Conservation (phyloP, 2,113 vertebrate genomes). For the Rousettus leschenaultii region DNA sequence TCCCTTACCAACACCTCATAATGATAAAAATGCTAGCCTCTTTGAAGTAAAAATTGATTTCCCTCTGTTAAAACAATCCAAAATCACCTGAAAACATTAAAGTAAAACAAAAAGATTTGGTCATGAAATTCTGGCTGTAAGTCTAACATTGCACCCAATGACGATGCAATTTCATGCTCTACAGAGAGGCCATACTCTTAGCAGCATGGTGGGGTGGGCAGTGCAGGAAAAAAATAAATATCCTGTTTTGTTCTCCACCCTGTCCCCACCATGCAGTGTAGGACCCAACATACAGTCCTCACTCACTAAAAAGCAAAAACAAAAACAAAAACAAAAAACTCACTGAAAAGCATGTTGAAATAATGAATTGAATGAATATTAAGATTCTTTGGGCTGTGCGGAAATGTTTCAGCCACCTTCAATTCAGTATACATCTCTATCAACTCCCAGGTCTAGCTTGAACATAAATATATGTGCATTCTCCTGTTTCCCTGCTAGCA, state of each 20-base stretch:
- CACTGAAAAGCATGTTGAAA: neutral
- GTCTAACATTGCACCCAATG: neutral
- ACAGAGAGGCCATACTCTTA: neutral
- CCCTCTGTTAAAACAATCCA: neutral
- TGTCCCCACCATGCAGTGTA: neutral
- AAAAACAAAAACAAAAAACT: neutral
- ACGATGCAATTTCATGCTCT: neutral
- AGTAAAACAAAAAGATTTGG: neutral
- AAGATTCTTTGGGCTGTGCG: neutral
- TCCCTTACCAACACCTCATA: too few species aligned
- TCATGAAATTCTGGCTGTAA: neutral
- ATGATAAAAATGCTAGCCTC: neutral
- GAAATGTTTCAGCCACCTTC: neutral
- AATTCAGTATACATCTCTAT: neutral
- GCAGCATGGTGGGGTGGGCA: rapidly evolving
- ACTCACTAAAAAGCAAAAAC: neutral
- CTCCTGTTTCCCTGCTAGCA: neutral
- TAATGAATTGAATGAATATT: neutral
- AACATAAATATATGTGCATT: neutral
- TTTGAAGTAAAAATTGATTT: neutral
- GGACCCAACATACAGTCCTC: neutral
- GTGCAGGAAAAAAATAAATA: neutral
- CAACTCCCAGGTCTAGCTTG: neutral
- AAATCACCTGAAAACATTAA: neutral
- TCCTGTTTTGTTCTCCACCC: neutral